These are phyloP conservation scores for Tiliacea aurago DNA, from an alignment of 2,888 invertebrate species.

Conservation along the genomic window DNA sequence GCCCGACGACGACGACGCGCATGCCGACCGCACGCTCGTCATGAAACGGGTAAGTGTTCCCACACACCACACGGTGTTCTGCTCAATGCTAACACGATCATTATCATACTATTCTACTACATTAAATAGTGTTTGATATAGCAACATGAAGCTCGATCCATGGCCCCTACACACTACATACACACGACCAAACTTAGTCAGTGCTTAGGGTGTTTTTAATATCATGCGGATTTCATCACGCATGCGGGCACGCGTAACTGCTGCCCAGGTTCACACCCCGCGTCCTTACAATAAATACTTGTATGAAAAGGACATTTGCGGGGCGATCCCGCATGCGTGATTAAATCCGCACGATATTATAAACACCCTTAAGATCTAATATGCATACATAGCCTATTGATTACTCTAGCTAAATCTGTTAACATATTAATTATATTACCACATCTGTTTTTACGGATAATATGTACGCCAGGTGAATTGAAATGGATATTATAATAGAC, in stretches of 20 bases:
- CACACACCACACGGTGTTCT: conserved; percentile 7
- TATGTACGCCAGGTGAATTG: conserved; percentile 49
- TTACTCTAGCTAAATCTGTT: conserved; percentile 44
- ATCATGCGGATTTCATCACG: too few species aligned
- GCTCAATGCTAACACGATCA: conserved; percentile 63
- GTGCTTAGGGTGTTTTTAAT: too few species aligned
- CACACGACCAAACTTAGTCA: conserved; percentile 32
- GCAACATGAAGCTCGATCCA: conserved; percentile 32
- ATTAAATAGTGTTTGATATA: conserved; percentile 28
- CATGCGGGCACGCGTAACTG: too few species aligned
- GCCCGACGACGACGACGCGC: conserved; percentile 96
- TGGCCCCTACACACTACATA: conserved; percentile 38
- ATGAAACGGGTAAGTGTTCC: conserved; percentile 96
- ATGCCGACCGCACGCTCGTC: conserved; percentile 96
- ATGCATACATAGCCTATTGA: conserved; percentile 41
- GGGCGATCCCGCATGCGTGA: too few species aligned
- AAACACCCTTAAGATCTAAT: conserved; percentile 52
- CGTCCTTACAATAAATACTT: too few species aligned
- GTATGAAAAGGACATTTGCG: too few species aligned
- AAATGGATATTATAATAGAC: conserved; percentile 37
- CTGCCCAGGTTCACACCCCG: too few species aligned
- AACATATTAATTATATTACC: conserved; percentile 56
- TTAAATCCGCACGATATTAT: too few species aligned
- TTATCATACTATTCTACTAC: conserved; percentile 35
- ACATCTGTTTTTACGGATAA: conserved; percentile 43